Percentiles rank a stretch among this genome's conserved stretches.
phyloP scores from a whole-genome alignment of 2,113 vertebrate species.

The Oryzias woworae region DNA sequence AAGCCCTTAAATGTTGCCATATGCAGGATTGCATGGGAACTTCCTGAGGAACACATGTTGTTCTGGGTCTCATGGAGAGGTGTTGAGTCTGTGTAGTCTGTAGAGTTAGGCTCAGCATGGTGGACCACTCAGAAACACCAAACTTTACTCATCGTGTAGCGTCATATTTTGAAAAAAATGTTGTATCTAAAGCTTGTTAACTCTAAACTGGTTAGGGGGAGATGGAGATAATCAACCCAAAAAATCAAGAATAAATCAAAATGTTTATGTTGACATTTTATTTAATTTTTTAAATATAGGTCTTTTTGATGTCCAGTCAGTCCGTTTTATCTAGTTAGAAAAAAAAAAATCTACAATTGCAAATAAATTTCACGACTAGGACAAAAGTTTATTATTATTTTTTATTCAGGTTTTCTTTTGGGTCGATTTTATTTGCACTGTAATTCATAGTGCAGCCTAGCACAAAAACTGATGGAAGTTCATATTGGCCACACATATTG shows the following conservation, averaged over 20 bases:
- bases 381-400: constrained; percentile 23
- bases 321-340: too few relatives aligned
- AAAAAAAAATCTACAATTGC: not conserved
- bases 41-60: constrained; percentile 82
- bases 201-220: not conserved
- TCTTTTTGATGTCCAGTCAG: not conserved
- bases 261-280: not conserved
- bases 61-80: constrained; percentile 76
- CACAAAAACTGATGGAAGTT: too few relatives aligned
- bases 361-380: not conserved
- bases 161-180: constrained; percentile 50
- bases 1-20: constrained; percentile 84
- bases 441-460: not conserved
- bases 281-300: not conserved
- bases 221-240: constrained; percentile 3
- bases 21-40: constrained; percentile 84
- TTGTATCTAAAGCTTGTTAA: constrained; percentile 44
- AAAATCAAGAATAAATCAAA: not conserved
- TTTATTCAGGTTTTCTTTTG: constrained; percentile 30
- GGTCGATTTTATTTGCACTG: constrained; percentile 20
- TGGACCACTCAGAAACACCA: constrained; percentile 47
- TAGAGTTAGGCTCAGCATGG: constrained; percentile 42
- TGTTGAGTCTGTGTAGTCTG: constrained; percentile 74
- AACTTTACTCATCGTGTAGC: constrained; percentile 34
- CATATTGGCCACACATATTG: too few relatives aligned